phyloP scores from a whole-genome alignment of 2,888 invertebrate species.

The Eustalomyia histrio region DNA sequence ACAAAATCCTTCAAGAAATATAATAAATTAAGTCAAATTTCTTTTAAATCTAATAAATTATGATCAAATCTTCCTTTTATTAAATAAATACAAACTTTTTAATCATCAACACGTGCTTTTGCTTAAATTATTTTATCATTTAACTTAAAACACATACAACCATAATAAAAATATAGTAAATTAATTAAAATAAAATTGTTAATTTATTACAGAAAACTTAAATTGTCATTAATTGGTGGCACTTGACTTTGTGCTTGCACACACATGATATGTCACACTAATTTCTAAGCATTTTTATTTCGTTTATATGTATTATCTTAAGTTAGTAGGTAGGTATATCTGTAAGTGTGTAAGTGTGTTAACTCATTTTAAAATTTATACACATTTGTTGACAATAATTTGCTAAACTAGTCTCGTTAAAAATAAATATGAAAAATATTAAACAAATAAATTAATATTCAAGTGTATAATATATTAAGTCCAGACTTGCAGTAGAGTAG shows the following conservation, averaged over 20 bases:
- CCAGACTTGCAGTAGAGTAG: constrained; percentile 10
- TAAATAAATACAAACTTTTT: background rate
- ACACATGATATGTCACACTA: constrained; percentile 21
- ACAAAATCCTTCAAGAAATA: too few species aligned
- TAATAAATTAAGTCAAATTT: too few species aligned
- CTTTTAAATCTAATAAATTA: too few species aligned
- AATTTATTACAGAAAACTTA: constrained; percentile 36
- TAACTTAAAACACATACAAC: constrained; percentile 15
- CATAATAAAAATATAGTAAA: constrained; percentile 5
- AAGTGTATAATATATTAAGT: constrained; percentile 16
- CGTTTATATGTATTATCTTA: background rate
- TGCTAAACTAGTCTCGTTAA: constrained; percentile 67
- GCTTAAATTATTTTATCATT: background rate
- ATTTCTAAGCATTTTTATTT: background rate
- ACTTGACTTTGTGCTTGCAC: constrained; percentile 20
- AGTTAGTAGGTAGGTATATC: background rate
- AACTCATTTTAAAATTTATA: constrained; percentile 42
- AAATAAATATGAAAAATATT: constrained; percentile 17
- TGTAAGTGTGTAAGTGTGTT: constrained; percentile 11
- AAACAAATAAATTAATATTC: background rate
- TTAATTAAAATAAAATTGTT: constrained; percentile 30
- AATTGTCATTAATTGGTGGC: constrained; percentile 38
- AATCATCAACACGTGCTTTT: background rate
- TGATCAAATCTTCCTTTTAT: too few species aligned
- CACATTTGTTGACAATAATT: constrained; percentile 74